A percentile compares a stretch with the other conserved stretches of the same genome.
phyloP scores from a whole-genome alignment of 2,797 vertebrate genomes.

The Jordanella pulchra region DNA sequence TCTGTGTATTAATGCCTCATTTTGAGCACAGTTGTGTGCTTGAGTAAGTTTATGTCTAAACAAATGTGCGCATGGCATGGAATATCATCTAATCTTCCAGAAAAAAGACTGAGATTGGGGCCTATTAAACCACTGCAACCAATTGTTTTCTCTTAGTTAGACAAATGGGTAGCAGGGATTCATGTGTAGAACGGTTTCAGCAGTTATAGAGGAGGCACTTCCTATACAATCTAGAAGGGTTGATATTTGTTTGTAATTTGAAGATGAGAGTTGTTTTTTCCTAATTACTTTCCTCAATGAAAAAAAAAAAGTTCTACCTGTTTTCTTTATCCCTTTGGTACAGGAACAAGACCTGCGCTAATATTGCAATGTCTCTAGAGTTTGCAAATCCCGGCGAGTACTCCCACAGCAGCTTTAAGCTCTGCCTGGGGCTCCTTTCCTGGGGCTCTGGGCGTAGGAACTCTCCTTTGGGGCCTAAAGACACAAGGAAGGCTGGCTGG shows the following conservation, averaged over 20 bases:
- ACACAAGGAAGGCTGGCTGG: constrained; percentile 46
- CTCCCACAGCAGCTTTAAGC: constrained; percentile 58
- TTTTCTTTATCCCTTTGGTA: constrained; percentile 21
- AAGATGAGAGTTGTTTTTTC: constrained; percentile 24
- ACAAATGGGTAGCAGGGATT: constrained; percentile 40
- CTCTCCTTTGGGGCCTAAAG: constrained; percentile 57
- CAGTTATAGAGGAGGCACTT: neutral
- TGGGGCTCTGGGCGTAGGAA: constrained; percentile 62
- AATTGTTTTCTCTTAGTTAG: constrained; percentile 38
- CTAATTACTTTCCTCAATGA: neutral
- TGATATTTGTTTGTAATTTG: constrained; percentile 13
- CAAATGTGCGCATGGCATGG: constrained; percentile 49
- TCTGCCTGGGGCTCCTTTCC: constrained; percentile 66
- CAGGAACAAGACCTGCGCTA: constrained; percentile 41
- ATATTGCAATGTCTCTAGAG: constrained; percentile 55
- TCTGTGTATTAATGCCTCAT: constrained; percentile 33
- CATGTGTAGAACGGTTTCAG: constrained; percentile 27
- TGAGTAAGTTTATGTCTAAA: constrained; percentile 44
- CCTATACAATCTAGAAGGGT: constrained; percentile 19
- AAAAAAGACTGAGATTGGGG: constrained; percentile 36
- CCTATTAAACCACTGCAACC: constrained; percentile 43
- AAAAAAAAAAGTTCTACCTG: constrained; percentile 6
- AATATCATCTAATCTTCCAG: constrained; percentile 63
- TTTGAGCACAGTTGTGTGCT: constrained; percentile 39
- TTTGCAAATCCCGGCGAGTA: constrained; percentile 63